Conservation (phyloP, 2,113 vertebrate genomes). For the Piprites chloris region DNA sequence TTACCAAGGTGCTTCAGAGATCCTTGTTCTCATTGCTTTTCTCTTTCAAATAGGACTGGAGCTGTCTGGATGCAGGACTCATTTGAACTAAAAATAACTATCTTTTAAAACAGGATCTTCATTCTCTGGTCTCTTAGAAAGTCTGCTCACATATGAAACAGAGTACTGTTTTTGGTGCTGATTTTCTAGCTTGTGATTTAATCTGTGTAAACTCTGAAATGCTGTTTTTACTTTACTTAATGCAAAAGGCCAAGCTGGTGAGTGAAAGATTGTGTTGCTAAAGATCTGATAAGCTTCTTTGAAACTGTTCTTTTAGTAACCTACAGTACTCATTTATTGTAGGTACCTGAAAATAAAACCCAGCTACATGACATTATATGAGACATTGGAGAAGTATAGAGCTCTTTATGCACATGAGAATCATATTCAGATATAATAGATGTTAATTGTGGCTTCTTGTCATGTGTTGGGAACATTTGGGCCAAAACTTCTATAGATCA, state of each 20-base stretch:
- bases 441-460: not conserved
- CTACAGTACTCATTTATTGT: not conserved
- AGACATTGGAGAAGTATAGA: not conserved
- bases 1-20: not conserved
- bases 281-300: not conserved
- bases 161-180: not conserved
- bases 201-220: not conserved
- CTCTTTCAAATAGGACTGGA: not conserved
- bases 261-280: not conserved
- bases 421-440: not conserved
- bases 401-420: not conserved
- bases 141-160: not conserved
- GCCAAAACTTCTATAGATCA: too few relatives aligned
- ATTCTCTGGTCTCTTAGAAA: not conserved
- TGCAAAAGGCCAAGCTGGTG: not conserved
- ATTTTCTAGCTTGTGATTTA: not conserved
- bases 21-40: not conserved
- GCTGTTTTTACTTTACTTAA: not conserved
- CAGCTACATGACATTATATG: not conserved
- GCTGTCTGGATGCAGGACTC: not conserved
- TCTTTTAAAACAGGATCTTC: not conserved
- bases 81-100: not conserved
- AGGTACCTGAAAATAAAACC: not conserved
- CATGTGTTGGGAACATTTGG: too few relatives aligned
- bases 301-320: not conserved